These are phyloP conservation scores for Chaetura pelagica DNA, from an alignment of 2,113 vertebrate species.

Conservation along the genomic window DNA sequence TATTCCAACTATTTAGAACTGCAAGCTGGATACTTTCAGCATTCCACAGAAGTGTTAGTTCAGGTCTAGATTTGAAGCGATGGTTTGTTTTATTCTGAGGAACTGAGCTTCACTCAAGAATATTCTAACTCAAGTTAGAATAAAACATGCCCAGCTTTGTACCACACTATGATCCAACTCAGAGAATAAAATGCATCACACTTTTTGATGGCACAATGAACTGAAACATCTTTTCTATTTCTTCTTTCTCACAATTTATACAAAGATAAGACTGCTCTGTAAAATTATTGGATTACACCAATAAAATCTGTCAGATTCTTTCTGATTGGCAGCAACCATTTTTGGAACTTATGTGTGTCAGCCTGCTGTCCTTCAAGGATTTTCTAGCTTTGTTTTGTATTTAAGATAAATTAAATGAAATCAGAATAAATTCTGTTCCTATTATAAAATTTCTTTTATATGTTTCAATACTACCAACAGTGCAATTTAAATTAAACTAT, in stretches of 20 bases:
- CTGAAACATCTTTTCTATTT: background rate
- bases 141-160: background rate
- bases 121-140: background rate
- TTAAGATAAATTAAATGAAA: background rate
- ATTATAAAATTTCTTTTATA: background rate
- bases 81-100: background rate
- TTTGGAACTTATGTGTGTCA: background rate
- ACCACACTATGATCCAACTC: background rate
- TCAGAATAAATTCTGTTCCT: background rate
- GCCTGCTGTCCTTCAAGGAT: background rate
- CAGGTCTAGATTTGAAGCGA: background rate
- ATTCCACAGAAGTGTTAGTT: background rate
- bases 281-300: background rate
- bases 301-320: background rate
- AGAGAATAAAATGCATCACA: background rate
- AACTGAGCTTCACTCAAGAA: background rate
- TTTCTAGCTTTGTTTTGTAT: background rate
- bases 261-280: background rate
- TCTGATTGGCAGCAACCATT: background rate
- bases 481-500: background rate
- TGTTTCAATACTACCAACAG: background rate
- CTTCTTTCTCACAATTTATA: background rate
- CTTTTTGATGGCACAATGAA: background rate
- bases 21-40: background rate
- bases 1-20: background rate